Conservation (phyloP, 2,113 vertebrate genomes). For the Pristiophorus japonicus region DNA sequence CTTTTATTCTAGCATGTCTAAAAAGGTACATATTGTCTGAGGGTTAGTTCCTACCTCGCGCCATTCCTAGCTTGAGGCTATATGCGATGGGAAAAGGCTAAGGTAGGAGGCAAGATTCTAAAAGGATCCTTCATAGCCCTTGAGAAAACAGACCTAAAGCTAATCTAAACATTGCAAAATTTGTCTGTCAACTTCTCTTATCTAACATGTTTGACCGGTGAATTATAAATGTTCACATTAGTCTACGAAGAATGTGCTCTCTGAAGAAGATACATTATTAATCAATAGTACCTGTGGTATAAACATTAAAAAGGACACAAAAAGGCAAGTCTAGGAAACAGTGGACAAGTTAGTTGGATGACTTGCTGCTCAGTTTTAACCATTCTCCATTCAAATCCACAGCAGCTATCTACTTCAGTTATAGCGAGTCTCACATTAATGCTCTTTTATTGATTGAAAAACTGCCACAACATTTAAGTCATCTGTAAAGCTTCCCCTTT, state of each 20-base stretch:
- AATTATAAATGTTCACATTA: slow-evolving; percentile 16
- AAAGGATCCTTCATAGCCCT: slow-evolving; percentile 58
- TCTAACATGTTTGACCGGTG: not conserved
- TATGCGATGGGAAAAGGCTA: slow-evolving; percentile 55
- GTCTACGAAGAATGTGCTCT: not conserved
- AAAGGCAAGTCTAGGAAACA: not conserved
- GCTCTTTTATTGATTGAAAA: not conserved
- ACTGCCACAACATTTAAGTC: not conserved
- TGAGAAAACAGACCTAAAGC: slow-evolving; percentile 49
- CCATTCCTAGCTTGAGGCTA: slow-evolving; percentile 51
- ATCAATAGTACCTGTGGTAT: not conserved
- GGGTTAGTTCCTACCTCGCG: not conserved
- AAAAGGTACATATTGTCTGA: not conserved
- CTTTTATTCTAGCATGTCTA: not conserved
- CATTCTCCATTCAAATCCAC: not conserved
- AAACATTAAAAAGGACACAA: slow-evolving; percentile 15
- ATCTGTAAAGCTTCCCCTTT: not conserved
- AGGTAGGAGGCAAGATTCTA: slow-evolving; percentile 45
- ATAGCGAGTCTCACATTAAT: not conserved
- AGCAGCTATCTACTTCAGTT: slow-evolving; percentile 7
- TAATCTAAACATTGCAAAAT: slow-evolving; percentile 40
- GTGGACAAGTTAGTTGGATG: not conserved
- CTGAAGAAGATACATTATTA: not conserved
- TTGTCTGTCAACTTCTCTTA: not conserved
- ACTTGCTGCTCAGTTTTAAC: not conserved